Base-by-base conservation (phyloP, 2,113 vertebrate genomes). In the Cairina moschata region DNA sequence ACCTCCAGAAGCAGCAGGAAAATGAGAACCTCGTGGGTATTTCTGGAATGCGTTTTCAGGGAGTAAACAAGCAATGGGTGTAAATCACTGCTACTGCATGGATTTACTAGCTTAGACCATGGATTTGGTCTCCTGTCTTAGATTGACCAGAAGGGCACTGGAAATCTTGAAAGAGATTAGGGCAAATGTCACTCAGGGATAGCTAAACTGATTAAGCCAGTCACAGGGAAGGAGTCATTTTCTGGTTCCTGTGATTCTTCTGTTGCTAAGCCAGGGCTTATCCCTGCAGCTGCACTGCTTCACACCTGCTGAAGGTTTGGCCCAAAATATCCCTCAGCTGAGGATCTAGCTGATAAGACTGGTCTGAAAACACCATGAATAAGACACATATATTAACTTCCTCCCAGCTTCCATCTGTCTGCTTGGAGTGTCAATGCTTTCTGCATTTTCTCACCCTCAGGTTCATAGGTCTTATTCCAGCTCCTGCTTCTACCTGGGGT, bases 41-140 rank as follows among this genome's bases (percentile, higher is more conserved):
- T 96, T 88, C 73, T 72, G 48, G 40, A 26, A 79, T 40, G 28
- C 63, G 8, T 91, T 92, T 96, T 88, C 56, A 78, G 85, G 31
- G 11, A 81, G 8, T 5, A 83, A 77, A 48, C 13, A 60, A 31
- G 60, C 23, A 82, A 2, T 16, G 72, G 22, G 34, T 60, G 17
- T 59, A 81, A 76, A 13, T 42, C 55, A 55, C 14, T 54, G 48
- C 31, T 71, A 46, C 48, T 42, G 21, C 13, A 55, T 42, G 40
- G 22, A 79, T 88, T 68, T 92, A 62, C 31, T 69, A 62, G 18
- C 40, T 93, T 86, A 75, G 46, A 52, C n/a, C 7, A 40, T 8
- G 14, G n/a, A 55, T 71, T 77, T 81, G 29, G 7, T 59, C 40
- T 95, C 3, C 0, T 44, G 60, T 17, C 13, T 76, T 74, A 11